Base-by-base conservation (phyloP, 2,888 invertebrate genomes). In the Ornithoptera priamus region DNA sequence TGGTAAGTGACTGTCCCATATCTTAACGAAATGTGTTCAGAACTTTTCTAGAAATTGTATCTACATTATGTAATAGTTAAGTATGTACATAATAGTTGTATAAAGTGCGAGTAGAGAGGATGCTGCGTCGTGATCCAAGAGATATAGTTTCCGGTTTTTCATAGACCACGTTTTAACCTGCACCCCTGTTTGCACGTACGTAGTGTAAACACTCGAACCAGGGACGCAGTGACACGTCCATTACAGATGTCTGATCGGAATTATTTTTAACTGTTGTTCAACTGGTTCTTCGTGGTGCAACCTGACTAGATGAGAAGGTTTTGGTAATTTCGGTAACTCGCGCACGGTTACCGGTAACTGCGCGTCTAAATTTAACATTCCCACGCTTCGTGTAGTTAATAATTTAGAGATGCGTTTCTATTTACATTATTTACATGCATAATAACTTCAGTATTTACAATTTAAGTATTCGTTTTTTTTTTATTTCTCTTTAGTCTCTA, bases 21-120 rank as follows among this genome's bases (percentile, higher is more conserved):
- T 90, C 90, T 90, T 89, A 90, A 87, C 87, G 78, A 88, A 90
- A 91, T 91, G 91, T 91, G 91, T 91, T 91, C 90, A 91, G 80
- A 85, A 85, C 81, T 85, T 87, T 88, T 88, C 86, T 89, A 88
- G 87, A 87, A 85, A 81, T 86, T 87, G 82, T 89, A 89, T 85
- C 85, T 85, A 84, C 84, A 80, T 81, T 30, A 63, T 66, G 53
- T 70, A 30, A 67, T 69, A 59, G 78, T 77, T 84, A 84, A 84
- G 82, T 87, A 53, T 60, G 85, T 89, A 88, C 81, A 87, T 85
- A 84, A 76, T 80, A 80, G 79, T 73, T 77, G 76, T 73, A 74
- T 74, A 71, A 73, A 65, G 30, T 69, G 17, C 68, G 53, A 61
- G 65, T 61, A 67, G 69, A 30, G 30, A 30, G 30, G 30, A 42